phyloP scores from a whole-genome alignment of 2,113 vertebrate species.

The Atrichornis clamosus region DNA sequence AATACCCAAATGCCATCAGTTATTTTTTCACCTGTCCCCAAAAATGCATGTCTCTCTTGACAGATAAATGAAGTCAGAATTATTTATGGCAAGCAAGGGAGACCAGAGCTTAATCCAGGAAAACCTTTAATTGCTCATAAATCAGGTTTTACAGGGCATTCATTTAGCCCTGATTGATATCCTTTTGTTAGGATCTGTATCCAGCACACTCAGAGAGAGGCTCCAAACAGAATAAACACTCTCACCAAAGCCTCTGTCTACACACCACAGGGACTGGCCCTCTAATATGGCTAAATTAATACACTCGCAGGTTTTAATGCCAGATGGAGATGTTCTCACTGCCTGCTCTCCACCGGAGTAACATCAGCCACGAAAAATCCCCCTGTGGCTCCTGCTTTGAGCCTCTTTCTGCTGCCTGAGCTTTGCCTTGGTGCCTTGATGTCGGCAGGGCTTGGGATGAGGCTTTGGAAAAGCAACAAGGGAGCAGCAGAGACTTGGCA shows the following conservation, averaged over 20 bases:
- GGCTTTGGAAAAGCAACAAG: not conserved
- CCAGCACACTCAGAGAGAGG: not conserved
- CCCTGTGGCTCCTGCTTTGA: not conserved
- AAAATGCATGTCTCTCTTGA: not conserved
- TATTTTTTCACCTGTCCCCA: not conserved
- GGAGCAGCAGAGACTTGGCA: fast-evolving
- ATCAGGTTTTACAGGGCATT: conserved; percentile 5
- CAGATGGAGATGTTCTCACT: not conserved
- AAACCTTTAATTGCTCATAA: conserved; percentile 11
- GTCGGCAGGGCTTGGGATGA: not conserved
- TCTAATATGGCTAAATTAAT: not conserved
- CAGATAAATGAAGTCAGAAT: not conserved
- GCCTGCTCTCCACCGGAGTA: not conserved
- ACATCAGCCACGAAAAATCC: not conserved
- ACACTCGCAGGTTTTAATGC: not conserved
- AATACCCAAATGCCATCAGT: not conserved
- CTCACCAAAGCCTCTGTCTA: not conserved
- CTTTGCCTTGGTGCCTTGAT: not conserved
- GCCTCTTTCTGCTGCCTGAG: not conserved
- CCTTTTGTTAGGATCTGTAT: conserved; percentile 25
- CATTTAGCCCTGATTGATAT: not conserved
- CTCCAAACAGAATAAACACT: not conserved
- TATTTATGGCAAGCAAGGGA: not conserved
- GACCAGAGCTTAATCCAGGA: not conserved
- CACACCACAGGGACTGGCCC: not conserved